Evolutionary conservation across 2,797 vertebrate species (phyloP).

Genomic region (Acropternis orthonyx): DNA sequence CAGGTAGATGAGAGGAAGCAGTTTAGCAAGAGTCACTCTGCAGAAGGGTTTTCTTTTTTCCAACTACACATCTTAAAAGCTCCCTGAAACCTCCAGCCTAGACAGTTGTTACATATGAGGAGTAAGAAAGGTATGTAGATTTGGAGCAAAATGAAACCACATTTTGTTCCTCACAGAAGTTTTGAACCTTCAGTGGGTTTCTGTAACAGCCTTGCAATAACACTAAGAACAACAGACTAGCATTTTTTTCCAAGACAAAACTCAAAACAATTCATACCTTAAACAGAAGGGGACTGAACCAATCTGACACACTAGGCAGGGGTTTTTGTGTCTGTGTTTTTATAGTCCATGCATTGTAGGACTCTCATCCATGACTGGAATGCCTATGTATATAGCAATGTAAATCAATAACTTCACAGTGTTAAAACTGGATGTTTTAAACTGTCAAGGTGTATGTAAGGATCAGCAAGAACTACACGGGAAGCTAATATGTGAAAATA

Average conservation of each 20-base stretch:
- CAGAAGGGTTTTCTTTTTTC: background rate
- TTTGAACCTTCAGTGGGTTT: background rate
- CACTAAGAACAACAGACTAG: background rate
- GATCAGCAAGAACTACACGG: background rate
- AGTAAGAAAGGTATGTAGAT: background rate
- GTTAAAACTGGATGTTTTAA: background rate
- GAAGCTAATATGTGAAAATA: background rate
- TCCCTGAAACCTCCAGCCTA: background rate
- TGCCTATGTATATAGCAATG: background rate
- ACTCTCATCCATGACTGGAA: background rate
- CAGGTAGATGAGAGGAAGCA: background rate
- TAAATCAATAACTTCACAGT: background rate
- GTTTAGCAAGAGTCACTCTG: background rate
- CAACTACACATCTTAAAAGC: background rate
- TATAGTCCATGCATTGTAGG: background rate
- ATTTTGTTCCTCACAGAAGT: background rate
- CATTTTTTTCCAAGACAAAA: background rate
- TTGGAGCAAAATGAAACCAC: background rate
- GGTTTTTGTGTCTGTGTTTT: background rate
- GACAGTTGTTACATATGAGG: background rate
- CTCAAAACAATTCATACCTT: background rate
- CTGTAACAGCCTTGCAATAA: background rate
- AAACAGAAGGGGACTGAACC: background rate
- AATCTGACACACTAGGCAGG: background rate
- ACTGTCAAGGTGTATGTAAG: background rate